Percentiles rank a stretch among this genome's conserved stretches.
Conservation (phyloP, 2,797 vertebrate species). For the Tenualosa ilisha region DNA sequence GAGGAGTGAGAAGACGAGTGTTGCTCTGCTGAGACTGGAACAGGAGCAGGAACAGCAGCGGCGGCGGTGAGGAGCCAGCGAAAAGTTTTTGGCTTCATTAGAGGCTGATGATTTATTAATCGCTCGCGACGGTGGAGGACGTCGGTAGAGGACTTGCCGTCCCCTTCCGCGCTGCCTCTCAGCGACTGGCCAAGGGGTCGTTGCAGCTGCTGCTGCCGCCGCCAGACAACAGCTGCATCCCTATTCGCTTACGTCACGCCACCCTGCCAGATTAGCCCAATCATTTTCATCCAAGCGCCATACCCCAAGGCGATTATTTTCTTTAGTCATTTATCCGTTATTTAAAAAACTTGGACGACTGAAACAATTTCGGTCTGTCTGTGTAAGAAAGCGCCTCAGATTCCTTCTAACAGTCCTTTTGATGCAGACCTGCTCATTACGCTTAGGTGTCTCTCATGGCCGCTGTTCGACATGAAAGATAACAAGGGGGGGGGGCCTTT, state of each 20-base stretch:
- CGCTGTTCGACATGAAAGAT: conserved; percentile 68
- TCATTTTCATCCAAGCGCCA: neutral
- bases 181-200: neutral
- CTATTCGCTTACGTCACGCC: neutral
- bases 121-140: neutral
- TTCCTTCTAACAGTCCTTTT: neutral
- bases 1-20: neutral
- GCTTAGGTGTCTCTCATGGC: conserved; percentile 45
- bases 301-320: neutral
- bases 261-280: neutral
- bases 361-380: neutral
- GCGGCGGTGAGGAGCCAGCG: neutral
- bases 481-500: conserved; percentile 59
- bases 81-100: conserved; percentile 5
- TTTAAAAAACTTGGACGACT: neutral
- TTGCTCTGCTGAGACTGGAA: neutral
- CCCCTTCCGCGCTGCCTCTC: neutral
- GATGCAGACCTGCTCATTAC: conserved; percentile 23
- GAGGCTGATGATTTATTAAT: conserved; percentile 4
- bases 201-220: neutral
- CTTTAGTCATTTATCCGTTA: neutral
- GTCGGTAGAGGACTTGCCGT: neutral
- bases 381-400: neutral
- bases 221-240: neutral
- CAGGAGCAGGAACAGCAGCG: neutral